Evolutionary conservation across 1,140 invertebrate species (phyloP), one percentile per base, ranked within the genome.

Genomic region (Onthophagus taurus): DNA sequence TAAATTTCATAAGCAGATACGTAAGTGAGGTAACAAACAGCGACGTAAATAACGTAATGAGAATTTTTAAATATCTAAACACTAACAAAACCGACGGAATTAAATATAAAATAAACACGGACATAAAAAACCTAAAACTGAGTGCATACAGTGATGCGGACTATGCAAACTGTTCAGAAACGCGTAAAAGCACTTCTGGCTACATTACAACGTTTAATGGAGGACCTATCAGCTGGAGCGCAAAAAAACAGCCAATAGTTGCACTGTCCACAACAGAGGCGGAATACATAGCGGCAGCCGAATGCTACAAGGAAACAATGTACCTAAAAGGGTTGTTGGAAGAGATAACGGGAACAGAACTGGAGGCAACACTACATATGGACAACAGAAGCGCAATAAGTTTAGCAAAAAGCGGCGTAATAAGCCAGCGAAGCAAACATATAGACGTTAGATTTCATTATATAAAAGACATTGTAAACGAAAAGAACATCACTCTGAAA

Each of bases 301-400:
- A 52, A 36, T 44, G 47, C 13, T 31, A 47, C 3, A 62, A 63
- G 43, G 47, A 63, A 17, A 34, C 55, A 8, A 44, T 61, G n/a
- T 61, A 54, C 54, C 31, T 62, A 20, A 14, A 49, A 41, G 11
- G 20, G 3, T 21, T 43, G 16, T 5, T 16, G 14, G 12, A 36
- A n/a, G 24, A 26, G n/a, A 7, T 26, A n/a, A 7, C n/a, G n/a
- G n/a, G n/a, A n/a, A n/a, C n/a, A n/a, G n/a, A n/a, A n/a, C n/a
- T n/a, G n/a, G n/a, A n/a, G n/a, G 5, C 38, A 14, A 35, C 11
- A 11, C n/a, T 46, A 14, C 13, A 26, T 11, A 17, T 39, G 4
- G 56, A 68, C 45, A 66, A 64, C 48, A 59, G 55, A 50, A 53
- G 61, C 49, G 64, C 66, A 13, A 54, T 59, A 14, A 56, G 58